Conservation (phyloP, 2,888 invertebrate species). For the Idaea straminata region DNA sequence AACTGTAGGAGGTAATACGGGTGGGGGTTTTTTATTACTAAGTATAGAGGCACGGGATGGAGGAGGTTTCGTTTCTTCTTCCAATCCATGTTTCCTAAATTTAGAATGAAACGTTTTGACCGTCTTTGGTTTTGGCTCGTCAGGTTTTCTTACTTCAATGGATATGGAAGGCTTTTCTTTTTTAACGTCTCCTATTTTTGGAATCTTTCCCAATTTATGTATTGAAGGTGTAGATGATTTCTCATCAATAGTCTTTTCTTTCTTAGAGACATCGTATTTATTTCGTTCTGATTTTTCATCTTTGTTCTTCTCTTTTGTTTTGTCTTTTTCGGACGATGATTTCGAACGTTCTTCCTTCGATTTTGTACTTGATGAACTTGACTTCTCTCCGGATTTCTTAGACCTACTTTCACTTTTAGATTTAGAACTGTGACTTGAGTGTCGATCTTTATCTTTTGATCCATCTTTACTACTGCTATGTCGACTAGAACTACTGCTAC, state of each 20-base stretch:
- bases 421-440: constrained; percentile 58
- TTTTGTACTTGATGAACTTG: constrained; percentile 54
- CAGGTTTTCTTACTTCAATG: constrained; percentile 88
- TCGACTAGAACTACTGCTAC: constrained; percentile 62
- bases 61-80: constrained; percentile 93
- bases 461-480: constrained; percentile 67
- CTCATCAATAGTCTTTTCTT: constrained; percentile 82
- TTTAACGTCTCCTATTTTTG: constrained; percentile 82
- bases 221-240: constrained; percentile 84
- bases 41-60: constrained; percentile 85
- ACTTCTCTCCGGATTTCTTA: constrained; percentile 51
- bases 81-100: constrained; percentile 94
- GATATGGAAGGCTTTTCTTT: constrained; percentile 89
- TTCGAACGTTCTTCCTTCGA: constrained; percentile 57
- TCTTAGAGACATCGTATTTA: constrained; percentile 53
- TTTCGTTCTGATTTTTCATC: constrained; percentile 39
- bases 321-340: constrained; percentile 52
- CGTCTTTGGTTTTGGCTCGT: constrained; percentile 89
- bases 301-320: constrained; percentile 47
- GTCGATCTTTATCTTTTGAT: constrained; percentile 38
- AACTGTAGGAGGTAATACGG: constrained; percentile 67
- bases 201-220: constrained; percentile 88
- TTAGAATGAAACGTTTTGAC: constrained; percentile 95
- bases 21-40: constrained; percentile 73
- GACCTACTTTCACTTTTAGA: constrained; percentile 62